A percentile compares a stretch with the other conserved stretches of the same genome.
Conservation (phyloP, 2,113 vertebrate genomes). For the Albula glossodonta region DNA sequence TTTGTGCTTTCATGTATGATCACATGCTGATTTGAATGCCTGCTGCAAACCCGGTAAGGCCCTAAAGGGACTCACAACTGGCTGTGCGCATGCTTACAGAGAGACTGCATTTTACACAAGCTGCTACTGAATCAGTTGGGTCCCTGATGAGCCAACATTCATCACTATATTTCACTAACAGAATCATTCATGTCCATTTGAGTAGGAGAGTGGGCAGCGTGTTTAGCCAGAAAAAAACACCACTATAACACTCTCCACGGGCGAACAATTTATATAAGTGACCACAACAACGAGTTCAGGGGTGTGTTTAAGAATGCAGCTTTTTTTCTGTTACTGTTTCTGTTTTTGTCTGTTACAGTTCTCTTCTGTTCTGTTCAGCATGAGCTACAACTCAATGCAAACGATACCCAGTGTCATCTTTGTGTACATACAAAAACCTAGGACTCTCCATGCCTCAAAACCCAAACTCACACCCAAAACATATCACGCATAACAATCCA, state of each 20-base stretch:
- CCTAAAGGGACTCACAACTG: not conserved
- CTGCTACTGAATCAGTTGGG: not conserved
- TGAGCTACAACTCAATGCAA: not conserved
- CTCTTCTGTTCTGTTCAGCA: not conserved
- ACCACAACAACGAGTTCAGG: not conserved
- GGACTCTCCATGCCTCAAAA: not conserved
- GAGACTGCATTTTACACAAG: not conserved
- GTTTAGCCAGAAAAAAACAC: not conserved
- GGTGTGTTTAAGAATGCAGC: not conserved
- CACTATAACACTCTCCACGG: not conserved
- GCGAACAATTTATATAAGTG: not conserved
- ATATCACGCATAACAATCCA: no score
- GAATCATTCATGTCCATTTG: not conserved
- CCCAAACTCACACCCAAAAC: no score
- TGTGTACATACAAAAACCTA: not conserved
- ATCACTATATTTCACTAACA: not conserved
- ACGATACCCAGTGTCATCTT: not conserved
- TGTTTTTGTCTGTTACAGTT: not conserved
- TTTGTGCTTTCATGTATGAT: constrained; percentile 23
- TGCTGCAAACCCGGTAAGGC: not conserved
- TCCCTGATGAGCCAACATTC: not conserved
- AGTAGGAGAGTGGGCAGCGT: not conserved
- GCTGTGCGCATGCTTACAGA: not conserved
- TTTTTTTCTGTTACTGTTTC: not conserved
- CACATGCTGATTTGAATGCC: not conserved